Evolutionary conservation across 2,797 vertebrate genomes (phyloP).

Genomic region (Numenius phaeopus): DNA sequence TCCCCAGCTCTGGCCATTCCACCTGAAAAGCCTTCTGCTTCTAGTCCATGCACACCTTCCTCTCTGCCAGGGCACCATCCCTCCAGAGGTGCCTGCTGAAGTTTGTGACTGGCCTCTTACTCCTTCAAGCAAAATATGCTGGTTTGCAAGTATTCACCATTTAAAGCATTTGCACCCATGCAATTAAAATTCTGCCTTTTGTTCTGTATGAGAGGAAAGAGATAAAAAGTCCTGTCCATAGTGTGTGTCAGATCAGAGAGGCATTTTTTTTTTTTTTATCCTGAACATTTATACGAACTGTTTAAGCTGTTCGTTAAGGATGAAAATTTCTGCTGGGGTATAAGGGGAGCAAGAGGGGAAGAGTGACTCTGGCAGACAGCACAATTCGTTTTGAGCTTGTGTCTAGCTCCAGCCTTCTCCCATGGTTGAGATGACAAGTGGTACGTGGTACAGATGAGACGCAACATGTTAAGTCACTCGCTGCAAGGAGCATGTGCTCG

Average conservation of each 20-base stretch:
- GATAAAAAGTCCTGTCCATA: background rate
- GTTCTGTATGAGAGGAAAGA: background rate
- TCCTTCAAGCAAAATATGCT: background rate
- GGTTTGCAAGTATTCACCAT: background rate
- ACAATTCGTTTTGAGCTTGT: background rate
- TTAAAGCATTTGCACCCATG: background rate
- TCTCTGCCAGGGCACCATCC: background rate
- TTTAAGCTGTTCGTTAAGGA: background rate
- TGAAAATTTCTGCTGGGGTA: background rate
- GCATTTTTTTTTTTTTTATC: background rate
- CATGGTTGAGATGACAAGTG: background rate
- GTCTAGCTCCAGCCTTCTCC: background rate
- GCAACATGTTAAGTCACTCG: background rate
- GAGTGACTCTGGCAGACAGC: background rate
- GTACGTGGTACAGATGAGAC: background rate
- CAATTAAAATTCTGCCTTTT: background rate
- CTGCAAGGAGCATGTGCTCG: background rate
- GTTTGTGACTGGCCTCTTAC: background rate
- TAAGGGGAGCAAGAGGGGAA: background rate
- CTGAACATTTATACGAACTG: background rate
- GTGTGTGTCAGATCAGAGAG: background rate
- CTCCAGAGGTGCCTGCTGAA: background rate
- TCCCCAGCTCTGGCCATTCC: background rate
- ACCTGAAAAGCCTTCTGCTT: background rate
- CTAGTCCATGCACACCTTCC: background rate